These are phyloP conservation scores for Euglossa dilemma DNA, from an alignment of 1,140 invertebrate species.

Conservation along the genomic window DNA sequence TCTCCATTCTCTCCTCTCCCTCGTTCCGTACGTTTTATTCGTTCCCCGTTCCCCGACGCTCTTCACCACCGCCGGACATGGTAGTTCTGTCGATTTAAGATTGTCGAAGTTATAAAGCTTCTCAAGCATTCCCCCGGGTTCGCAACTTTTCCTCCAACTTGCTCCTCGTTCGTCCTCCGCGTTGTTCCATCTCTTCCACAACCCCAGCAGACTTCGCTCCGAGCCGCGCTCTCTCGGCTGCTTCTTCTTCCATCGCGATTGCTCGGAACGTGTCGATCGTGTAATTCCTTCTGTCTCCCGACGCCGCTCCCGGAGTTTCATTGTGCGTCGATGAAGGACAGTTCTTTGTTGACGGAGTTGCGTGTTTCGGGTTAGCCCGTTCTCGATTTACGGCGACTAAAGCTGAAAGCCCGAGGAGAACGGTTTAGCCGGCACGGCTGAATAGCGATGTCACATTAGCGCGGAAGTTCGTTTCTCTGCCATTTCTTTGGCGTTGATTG, in stretches of 20 bases:
- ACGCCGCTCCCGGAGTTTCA: conserved; percentile 37
- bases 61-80: conserved; percentile 47
- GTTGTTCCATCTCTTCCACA: background rate
- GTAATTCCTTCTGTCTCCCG: conserved; percentile 59
- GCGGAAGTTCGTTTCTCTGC: too few species aligned
- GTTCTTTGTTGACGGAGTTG: too few species aligned
- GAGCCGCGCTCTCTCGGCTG: background rate
- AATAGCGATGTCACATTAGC: too few species aligned
- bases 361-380: too few species aligned
- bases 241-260: conserved; percentile 49
- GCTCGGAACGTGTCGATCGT: conserved; percentile 55
- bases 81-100: conserved; percentile 70
- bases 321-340: too few species aligned
- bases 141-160: conserved; percentile 62
- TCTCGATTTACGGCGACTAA: too few species aligned
- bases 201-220: background rate
- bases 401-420: too few species aligned
- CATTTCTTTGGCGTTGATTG: too few species aligned
- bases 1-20: background rate
- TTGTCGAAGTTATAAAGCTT: conserved; percentile 72
- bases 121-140: conserved; percentile 68
- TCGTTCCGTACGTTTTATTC: conserved; percentile 26
- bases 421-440: too few species aligned
- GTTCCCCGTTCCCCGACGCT: conserved; percentile 24
- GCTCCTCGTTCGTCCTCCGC: conserved; percentile 30